A percentile compares a stretch with the other conserved stretches of the same genome.
Conservation (phyloP, 2,797 vertebrate genomes). For the Labeo calbasu region DNA sequence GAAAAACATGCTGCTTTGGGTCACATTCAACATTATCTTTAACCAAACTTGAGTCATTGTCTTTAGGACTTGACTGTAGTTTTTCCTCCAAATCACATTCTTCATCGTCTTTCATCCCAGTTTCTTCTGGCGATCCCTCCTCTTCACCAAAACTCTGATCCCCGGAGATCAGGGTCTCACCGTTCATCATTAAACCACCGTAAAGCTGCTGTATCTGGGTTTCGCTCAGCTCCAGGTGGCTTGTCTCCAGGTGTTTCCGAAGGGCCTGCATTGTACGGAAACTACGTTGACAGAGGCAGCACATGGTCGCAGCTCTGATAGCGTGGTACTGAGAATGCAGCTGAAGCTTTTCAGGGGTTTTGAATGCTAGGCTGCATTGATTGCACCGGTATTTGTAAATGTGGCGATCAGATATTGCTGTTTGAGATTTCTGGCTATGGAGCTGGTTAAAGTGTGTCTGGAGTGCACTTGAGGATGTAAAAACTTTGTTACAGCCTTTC, state of each 20-base stretch:
- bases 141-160: conserved; percentile 71
- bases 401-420: conserved; percentile 91
- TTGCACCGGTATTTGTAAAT: conserved; percentile 99
- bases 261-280: conserved; percentile 97
- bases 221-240: conserved; percentile 91
- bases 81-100: conserved; percentile 88
- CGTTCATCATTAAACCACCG: conserved; percentile 83
- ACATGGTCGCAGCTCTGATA: conserved; percentile 97
- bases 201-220: conserved; percentile 87
- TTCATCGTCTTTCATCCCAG: conserved; percentile 81
- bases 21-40: conserved; percentile 87
- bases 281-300: conserved; percentile 96
- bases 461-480: conserved; percentile 90
- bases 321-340: conserved; percentile 98
- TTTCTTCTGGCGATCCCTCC: conserved; percentile 73
- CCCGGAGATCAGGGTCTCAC: conserved; percentile 81
- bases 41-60: conserved; percentile 79
- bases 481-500: conserved; percentile 91
- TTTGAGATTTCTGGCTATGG: conserved; percentile 85
- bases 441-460: conserved; percentile 88
- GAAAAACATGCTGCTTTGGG: conserved; percentile 82
- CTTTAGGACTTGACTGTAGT: conserved; percentile 79
- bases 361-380: conserved; percentile 98
- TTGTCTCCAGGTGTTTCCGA: conserved; percentile 96
- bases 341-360: conserved; percentile 96